phyloP scores from a whole-genome alignment of 2,113 vertebrate genomes.

The Bos taurus region DNA sequence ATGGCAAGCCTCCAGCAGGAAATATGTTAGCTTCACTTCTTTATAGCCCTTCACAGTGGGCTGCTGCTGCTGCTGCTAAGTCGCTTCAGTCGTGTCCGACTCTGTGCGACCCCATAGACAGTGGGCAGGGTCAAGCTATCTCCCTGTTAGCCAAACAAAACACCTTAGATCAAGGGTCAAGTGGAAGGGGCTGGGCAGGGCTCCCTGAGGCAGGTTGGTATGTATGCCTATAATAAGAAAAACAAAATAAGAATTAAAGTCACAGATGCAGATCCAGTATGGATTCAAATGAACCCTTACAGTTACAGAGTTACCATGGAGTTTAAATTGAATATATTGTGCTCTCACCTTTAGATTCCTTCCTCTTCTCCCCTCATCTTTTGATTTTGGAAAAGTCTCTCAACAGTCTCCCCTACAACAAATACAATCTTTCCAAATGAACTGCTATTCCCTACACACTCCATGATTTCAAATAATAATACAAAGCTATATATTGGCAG shows the following conservation, averaged over 20 bases:
- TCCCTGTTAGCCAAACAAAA: neutral
- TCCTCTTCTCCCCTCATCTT: neutral
- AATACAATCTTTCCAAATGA: neutral
- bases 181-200: neutral
- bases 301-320: neutral
- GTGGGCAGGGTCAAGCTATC: neutral
- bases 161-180: neutral
- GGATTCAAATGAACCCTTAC: neutral
- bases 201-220: neutral
- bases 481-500: neutral
- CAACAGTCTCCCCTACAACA: neutral
- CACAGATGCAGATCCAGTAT: neutral
- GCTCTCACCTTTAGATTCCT: neutral
- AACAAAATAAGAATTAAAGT: neutral
- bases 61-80: neutral
- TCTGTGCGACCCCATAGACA: neutral
- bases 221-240: neutral
- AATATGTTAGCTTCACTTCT: accelerated
- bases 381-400: neutral
- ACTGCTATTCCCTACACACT: neutral
- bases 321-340: neutral
- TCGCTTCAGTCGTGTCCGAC: too few species aligned
- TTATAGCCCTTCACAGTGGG: neutral
- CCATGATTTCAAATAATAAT: neutral
- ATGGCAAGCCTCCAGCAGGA: neutral